A percentile compares a stretch with the other conserved stretches of the same genome.
Evolutionary conservation across 2,113 vertebrate genomes (phyloP).

Genomic region (Trogon surrucura): DNA sequence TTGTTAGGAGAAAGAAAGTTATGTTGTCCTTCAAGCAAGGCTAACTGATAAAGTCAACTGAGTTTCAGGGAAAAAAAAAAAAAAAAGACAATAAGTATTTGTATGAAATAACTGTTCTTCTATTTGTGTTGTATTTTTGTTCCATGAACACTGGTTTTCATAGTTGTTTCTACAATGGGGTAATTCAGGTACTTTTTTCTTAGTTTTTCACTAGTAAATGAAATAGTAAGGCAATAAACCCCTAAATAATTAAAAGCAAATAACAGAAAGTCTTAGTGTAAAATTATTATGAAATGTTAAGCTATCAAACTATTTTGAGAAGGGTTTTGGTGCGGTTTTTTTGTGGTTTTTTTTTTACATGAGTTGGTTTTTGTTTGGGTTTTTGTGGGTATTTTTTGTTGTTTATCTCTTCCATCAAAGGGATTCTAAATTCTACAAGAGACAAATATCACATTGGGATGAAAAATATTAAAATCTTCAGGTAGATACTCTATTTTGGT

Average conservation of each 20-base stretch:
- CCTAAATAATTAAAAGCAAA: neutral
- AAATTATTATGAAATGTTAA: neutral
- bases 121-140: neutral
- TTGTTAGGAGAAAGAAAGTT: neutral
- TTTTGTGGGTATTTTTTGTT: no score
- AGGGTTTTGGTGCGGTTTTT: neutral
- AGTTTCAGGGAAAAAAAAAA: neutral
- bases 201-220: neutral
- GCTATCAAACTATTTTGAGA: neutral
- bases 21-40: neutral
- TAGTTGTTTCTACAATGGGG: neutral
- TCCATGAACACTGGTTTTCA: neutral
- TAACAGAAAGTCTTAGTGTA: neutral
- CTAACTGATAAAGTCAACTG: neutral
- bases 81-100: neutral
- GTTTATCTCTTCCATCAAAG: neutral
- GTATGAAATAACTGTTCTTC: neutral
- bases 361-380: no score
- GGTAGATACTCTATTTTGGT: neutral
- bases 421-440: neutral
- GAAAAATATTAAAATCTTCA: neutral
- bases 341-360: neutral
- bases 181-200: neutral
- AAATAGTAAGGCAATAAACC: neutral
- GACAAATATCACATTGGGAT: neutral